These are phyloP conservation scores for Pyrrhopygopsis socrates DNA, from an alignment of 2,888 invertebrate genomes.

Conservation along the genomic window DNA sequence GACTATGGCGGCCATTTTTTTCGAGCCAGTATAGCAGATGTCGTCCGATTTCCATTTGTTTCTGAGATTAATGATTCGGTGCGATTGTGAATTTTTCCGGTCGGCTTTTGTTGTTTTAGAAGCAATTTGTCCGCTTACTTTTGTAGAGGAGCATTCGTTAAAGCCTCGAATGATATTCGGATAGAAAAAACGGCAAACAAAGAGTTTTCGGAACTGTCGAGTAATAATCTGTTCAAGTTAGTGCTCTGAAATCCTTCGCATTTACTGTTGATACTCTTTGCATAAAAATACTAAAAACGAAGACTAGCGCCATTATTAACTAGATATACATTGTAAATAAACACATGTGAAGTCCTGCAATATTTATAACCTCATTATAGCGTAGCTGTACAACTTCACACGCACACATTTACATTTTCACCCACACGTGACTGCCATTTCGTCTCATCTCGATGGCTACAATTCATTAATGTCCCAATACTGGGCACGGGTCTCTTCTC, in stretches of 20 bases:
- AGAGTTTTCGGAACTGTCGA: constrained; percentile 78
- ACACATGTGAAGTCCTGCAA: too few species aligned
- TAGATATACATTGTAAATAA: too few species aligned
- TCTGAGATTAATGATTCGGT: constrained; percentile 95
- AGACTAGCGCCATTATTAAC: too few species aligned
- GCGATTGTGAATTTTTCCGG: constrained; percentile 95
- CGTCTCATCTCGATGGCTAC: too few species aligned
- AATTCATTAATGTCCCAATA: too few species aligned
- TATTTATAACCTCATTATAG: too few species aligned
- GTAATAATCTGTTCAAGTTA: constrained; percentile 65
- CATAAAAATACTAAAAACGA: too few species aligned
- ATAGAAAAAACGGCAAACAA: constrained; percentile 90
- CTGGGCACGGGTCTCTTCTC: too few species aligned
- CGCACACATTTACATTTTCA: too few species aligned
- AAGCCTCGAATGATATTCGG: constrained; percentile 93
- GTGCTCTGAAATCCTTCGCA: not conserved
- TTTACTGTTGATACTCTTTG: not conserved
- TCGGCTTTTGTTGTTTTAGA: constrained; percentile 95
- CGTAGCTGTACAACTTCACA: too few species aligned
- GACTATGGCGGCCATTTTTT: constrained; percentile 94
- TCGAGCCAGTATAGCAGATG: constrained; percentile 94
- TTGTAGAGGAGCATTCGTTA: constrained; percentile 94
- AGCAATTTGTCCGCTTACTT: constrained; percentile 95
- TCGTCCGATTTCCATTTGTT: constrained; percentile 95
- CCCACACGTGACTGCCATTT: too few species aligned